Conservation (phyloP, 2,797 vertebrate genomes). For the Argentina silus region DNA sequence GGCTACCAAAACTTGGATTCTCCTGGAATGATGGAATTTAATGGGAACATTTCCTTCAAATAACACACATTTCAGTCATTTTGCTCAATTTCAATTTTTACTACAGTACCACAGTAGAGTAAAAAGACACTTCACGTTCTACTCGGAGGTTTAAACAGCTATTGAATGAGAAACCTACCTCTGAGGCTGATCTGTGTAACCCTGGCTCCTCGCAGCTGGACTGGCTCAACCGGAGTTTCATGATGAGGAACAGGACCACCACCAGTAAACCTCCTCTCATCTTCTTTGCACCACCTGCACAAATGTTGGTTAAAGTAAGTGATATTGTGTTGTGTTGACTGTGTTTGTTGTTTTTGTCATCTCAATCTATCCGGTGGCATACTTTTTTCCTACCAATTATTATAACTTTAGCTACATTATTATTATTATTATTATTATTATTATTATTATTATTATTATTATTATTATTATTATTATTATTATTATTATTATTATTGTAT, state of each 20-base stretch:
- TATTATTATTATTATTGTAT: too few species aligned
- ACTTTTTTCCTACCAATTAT: too few species aligned
- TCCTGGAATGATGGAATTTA: slow-evolving; percentile 58
- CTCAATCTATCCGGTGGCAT: too few species aligned
- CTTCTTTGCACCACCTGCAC: slow-evolving; percentile 64
- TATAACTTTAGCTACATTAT: too few species aligned
- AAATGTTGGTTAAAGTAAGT: slow-evolving; percentile 3
- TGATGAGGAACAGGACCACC: slow-evolving; percentile 76
- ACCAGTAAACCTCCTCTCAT: slow-evolving; percentile 80
- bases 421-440: too few species aligned
- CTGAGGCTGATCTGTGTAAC: slow-evolving; percentile 60
- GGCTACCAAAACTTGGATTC: slow-evolving; percentile 62
- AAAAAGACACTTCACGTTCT: neutral
- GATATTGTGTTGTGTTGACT: neutral
- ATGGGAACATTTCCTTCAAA: neutral
- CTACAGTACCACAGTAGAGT: too few species aligned
- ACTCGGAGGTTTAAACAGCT: neutral
- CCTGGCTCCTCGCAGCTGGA: slow-evolving; percentile 80
- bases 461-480: too few species aligned
- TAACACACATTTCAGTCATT: neutral
- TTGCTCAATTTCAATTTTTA: too few species aligned
- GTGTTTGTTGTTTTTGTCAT: neutral
- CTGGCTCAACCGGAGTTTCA: slow-evolving; percentile 75
- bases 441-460: too few species aligned
- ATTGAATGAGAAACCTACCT: slow-evolving; percentile 56